Evolutionary conservation across 2,797 vertebrate species (phyloP), one percentile per base, ranked within the genome.

Genomic region (Selene dorsalis): DNA sequence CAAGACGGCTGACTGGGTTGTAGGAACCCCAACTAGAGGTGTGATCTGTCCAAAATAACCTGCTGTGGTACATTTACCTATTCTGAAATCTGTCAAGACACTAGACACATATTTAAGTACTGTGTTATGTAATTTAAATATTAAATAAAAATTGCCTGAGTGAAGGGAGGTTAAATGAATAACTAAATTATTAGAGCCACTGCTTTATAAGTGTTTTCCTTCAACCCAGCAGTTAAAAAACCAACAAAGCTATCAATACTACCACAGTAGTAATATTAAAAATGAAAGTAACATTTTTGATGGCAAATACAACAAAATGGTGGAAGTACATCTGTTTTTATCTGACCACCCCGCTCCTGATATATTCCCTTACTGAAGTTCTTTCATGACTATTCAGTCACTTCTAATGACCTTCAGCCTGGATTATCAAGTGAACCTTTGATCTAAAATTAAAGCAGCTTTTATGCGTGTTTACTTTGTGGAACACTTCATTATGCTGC

Each of bases 1-100:
- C 17, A 50, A 60, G 56, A 73, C 74, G 45, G 60, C 52, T 8
- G 56, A 30, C 30, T 48, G 10, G 24, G 43, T 53, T 5, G 20
- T 59, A 14, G 35, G 18, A 52, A 53, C 17, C 38, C 4, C 32
- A 72, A 48, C 48, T 41, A 47, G 18, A 20, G 7, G 6, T 22
- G 12, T 14, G 64, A 55, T 41, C 5, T n/a, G n/a, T n/a, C n/a
- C n/a, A 58, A 57, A 48, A 8, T 39, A 9, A 69, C 16, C 6
- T 52, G 26, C 17, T 20, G 2, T 17, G 30, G 13, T 12, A 47
- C 4, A 58, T 35, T 53, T 13, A 10, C 6, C 55, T 16, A 10
- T 7, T 76, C n/a, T 16, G 35, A 18, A 47, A 55, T 35, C 7
- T 48, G 35, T 64, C 1, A 20, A 30, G 24, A 24, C 14, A 6